A percentile compares a stretch with the other conserved stretches of the same genome.
Conservation (phyloP, 2,113 vertebrate species). For the Marmota monax region DNA sequence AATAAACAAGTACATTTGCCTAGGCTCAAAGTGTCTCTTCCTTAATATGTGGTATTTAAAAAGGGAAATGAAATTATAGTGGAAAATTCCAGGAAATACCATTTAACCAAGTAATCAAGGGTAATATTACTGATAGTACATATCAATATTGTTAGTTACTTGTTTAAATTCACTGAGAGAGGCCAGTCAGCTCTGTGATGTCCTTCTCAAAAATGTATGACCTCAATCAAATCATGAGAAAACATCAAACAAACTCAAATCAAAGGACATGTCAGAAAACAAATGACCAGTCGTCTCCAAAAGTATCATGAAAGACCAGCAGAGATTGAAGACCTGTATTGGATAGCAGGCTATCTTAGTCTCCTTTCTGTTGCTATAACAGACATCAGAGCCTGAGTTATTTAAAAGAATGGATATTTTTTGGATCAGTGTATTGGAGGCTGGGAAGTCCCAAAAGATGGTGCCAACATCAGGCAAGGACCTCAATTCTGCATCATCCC, state of each 20-base stretch:
- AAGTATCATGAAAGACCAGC: neutral
- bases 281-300: neutral
- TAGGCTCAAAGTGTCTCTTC: neutral
- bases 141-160: neutral
- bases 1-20: neutral
- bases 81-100: neutral
- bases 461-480: neutral
- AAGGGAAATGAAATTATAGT: neutral
- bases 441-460: neutral
- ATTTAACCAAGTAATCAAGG: neutral
- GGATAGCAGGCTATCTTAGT: neutral
- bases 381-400: neutral
- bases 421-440: neutral
- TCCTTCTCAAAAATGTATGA: neutral
- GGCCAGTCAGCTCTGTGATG: accelerated
- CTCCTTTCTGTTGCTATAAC: neutral
- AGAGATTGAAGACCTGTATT: neutral
- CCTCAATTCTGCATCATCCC: neutral
- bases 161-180: neutral
- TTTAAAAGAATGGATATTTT: neutral
- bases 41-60: neutral
- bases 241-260: constrained; percentile 13
- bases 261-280: neutral
- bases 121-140: neutral
- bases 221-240: neutral